phyloP scores from a whole-genome alignment of 1,140 invertebrate genomes.

The Gryllus bimaculatus region DNA sequence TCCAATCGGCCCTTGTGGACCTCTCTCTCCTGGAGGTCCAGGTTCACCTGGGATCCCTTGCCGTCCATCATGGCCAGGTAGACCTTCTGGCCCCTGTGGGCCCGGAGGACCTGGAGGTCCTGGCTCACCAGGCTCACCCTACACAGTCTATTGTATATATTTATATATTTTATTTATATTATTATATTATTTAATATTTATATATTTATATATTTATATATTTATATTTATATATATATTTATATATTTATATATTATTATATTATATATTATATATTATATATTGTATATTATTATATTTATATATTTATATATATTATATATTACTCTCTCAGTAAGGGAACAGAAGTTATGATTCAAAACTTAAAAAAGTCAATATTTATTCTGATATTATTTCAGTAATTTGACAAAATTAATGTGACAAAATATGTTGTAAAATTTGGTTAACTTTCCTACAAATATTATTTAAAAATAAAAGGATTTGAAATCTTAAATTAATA shows the following conservation, averaged over 20 bases:
- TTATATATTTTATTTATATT: conserved; percentile 3
- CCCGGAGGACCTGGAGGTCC: conserved; percentile 80
- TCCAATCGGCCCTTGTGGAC: conserved; percentile 40
- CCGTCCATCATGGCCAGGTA: conserved; percentile 73
- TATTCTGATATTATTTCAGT: too few species aligned
- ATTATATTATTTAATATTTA: neutral
- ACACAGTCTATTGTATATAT: conserved; percentile 14
- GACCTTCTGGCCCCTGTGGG: conserved; percentile 60
- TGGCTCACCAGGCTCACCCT: conserved; percentile 85
- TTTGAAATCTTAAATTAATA: too few species aligned
- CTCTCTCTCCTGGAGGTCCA: conserved; percentile 53
- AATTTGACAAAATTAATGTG: too few species aligned
- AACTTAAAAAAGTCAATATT: too few species aligned
- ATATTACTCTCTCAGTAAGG: too few species aligned
- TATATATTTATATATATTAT: too few species aligned
- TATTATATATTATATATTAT: too few species aligned
- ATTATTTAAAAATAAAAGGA: neutral
- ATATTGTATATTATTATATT: too few species aligned
- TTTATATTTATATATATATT: too few species aligned
- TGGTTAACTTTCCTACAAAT: neutral
- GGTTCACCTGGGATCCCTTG: conserved; percentile 60
- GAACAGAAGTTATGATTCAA: too few species aligned
- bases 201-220: neutral
- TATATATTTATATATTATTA: too few species aligned
- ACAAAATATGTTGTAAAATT: too few species aligned